Evolutionary conservation across 2,113 vertebrate genomes (phyloP), one percentile per base, ranked within the genome.

Genomic region (Eurypyga helias): DNA sequence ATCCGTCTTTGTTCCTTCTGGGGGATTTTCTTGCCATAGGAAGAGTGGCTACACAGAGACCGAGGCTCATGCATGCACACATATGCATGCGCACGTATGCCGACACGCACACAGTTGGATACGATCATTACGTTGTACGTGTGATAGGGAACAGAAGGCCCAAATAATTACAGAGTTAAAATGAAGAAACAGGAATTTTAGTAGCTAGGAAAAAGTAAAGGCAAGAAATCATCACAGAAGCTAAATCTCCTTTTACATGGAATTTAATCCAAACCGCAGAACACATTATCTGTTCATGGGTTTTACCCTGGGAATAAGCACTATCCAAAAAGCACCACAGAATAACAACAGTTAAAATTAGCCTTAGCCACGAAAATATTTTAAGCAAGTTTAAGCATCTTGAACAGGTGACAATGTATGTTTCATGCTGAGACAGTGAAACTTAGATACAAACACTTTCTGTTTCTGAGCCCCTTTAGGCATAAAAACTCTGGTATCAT

Each of bases 11-110:
- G 1, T 21, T 41, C 25, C 64, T 17, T 49, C 33, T 10, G 15
- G 2, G 29, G 14, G 7, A 79, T 49, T 79, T 79, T 5, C 13
- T 52, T 43, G 13, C 43, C 6, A 28, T 81, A 46, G 33, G 13
- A 57, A 48, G 38, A 58, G 16, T 26, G 55, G 9, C 24, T 54
- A 15, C 17, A 43, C 7, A 31, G 28, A 15, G 11, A 33, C 6
- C 57, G 24, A 73, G 28, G 29, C 19, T 82, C 17, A 24, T 34
- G 21, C 2, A 5, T 21, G 6, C 10, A 17, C 25, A 36, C 6
- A 4, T 20, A 31, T 1, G 1, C 11, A 21, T 14, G 11, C 16
- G 18, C 6, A 11, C 0, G 0, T 48, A 17, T 41, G 36, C 4
- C 3, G 2, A 34, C 11, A 11, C 9, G 6, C 5, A 36, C 11